Percentiles rank a stretch among this genome's conserved stretches.
These are phyloP conservation scores for Chrysomela aeneicollis DNA, from an alignment of 2,888 invertebrate genomes.

Conservation along the genomic window DNA sequence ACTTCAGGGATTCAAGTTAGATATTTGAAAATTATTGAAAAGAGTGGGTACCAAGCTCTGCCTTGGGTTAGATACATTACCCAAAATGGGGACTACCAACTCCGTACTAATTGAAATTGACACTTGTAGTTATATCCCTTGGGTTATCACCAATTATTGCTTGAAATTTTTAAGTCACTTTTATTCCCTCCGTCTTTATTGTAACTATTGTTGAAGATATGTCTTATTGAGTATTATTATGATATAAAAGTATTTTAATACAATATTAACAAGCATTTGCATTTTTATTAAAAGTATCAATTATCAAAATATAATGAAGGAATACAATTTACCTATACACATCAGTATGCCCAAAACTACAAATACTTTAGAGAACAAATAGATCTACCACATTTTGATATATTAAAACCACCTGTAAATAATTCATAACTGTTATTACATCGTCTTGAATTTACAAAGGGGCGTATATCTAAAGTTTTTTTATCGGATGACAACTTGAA, in stretches of 20 bases:
- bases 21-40: slow-evolving; percentile 97
- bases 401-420: too few species aligned
- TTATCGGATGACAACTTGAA: too few species aligned
- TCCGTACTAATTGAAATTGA: slow-evolving; percentile 81
- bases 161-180: slow-evolving; percentile 13
- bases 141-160: slow-evolving; percentile 13
- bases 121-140: slow-evolving; percentile 8
- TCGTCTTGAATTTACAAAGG: too few species aligned
- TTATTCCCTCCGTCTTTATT: slow-evolving; percentile 19
- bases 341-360: too few species aligned
- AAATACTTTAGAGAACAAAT: too few species aligned
- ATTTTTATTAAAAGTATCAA: too few species aligned
- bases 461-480: too few species aligned
- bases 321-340: too few species aligned
- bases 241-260: slow-evolving; percentile 8
- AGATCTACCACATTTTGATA: too few species aligned
- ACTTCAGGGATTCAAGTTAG: slow-evolving; percentile 98
- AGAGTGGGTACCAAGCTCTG: slow-evolving; percentile 97
- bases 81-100: slow-evolving; percentile 98
- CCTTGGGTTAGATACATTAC: slow-evolving; percentile 99
- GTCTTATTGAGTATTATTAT: slow-evolving; percentile 13
- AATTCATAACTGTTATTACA: too few species aligned
- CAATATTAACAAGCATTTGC: background rate
- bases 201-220: slow-evolving; percentile 8
- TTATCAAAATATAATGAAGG: too few species aligned